Evolutionary conservation across 2,888 invertebrate species (phyloP), one percentile per base, ranked within the genome.

Genomic region (Cheilosia impressa): DNA sequence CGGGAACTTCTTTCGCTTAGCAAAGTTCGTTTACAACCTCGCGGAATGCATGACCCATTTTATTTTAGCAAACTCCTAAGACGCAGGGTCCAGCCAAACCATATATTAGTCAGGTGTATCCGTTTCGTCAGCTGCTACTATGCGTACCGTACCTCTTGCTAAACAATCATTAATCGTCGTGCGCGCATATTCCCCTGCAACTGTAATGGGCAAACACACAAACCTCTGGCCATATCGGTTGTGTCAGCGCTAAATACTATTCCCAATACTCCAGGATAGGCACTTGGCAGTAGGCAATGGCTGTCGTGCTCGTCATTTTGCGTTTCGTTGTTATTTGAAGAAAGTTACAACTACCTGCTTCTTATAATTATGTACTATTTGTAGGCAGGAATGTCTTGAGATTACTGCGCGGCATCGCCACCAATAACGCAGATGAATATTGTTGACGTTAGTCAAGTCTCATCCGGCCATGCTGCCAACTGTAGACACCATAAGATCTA

Each of bases 21-120:
- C 10, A 7, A 27, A 9, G 31, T 52, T 72, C 60, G 5, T 63
- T 73, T 83, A 68, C 66, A 72, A 60, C 47, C 43, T 63, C 1
- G 24, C 41, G 66, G 53, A 83, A 68, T 79, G 72, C 79, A 38
- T 83, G 73, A 79, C 83, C 83, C 65, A 83, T 83, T 83, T 83
- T 45, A 62, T 43, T 68, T 68, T 62, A 75, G 76, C 58, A 71
- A 31, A 50, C 45, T 71, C 38, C 58, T 45, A 82, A 77, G 52
- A 58, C 53, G 58, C 71, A 38, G 19, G 45, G 38, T 38, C 22
- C 53, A 53, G 22, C 34, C 19, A 68, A 72, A 45, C 24, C 43
- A 63, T 57, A 68, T 68, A 73, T 79, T 68, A 68, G 66, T 45
- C 24, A 73, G 72, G 79, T 72, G 62, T 68, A 47, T 72, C 47